Evolutionary conservation across 2,888 invertebrate genomes (phyloP), one percentile per base, ranked within the genome.

Genomic region (Drepana falcataria): DNA sequence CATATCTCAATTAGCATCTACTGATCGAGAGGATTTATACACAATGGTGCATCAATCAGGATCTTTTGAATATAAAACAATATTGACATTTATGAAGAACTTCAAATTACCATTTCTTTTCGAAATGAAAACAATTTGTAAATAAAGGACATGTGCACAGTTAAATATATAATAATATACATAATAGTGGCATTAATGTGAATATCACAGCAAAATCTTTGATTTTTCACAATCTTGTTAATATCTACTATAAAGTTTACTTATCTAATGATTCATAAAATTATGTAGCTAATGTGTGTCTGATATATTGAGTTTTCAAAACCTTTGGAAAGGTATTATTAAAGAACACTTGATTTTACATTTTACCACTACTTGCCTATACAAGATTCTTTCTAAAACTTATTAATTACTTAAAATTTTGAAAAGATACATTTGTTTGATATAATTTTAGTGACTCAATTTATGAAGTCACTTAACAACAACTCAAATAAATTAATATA

Each of bases 361-460:
- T 63, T 58, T 57, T 64, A 65, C 44, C 55, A 60, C 71, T 75
- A 73, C 66, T 64, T 54, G 49, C 57, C 76, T 73, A 77, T 61
- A 56, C 64, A 63, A 58, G 56, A 66, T 65, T 52, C 7, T 41
- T 7, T 53, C 64, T 71, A 70, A 59, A 69, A 47, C 53, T 64
- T 68, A 65, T 66, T 70, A 60, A 63, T 69, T 71, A 64, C 63
- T 57, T 64, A 47, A 21, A 21, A 21, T 21, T 21, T 21, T 21
- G 21, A 21, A 21, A 21, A 21, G 21, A 21, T 6, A 44, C 6
- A 44, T 3, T 44, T 9, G 9, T 44, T 44, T 44, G 6, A 6
- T 9, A 9, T 44, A 9, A 7, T 6, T 44, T 44, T 21, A 21
- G 21, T 21, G 21, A 21, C 21, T 21, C 21, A 21, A 21, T 21